phyloP scores from a whole-genome alignment of 2,113 vertebrate species.

The Chlamydotis undulata region DNA sequence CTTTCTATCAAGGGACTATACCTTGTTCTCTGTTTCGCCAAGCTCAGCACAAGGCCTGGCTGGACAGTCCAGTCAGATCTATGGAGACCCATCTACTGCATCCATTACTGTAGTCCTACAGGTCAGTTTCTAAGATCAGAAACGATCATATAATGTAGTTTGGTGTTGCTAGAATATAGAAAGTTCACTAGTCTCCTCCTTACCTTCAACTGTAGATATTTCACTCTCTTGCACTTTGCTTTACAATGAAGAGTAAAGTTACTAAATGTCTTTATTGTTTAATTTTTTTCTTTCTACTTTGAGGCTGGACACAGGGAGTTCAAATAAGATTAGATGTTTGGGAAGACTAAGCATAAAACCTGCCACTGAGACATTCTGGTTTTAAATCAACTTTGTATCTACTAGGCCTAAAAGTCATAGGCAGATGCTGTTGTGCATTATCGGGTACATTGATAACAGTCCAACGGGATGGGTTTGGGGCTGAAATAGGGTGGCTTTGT shows the following conservation, averaged over 20 bases:
- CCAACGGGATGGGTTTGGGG: background rate
- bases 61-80: background rate
- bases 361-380: background rate
- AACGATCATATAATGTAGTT: background rate
- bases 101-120: background rate
- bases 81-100: background rate
- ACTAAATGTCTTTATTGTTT: background rate
- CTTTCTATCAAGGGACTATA: background rate
- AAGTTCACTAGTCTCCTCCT: background rate
- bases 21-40: background rate
- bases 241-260: background rate
- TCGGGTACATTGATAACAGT: rapidly evolving
- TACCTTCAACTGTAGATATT: background rate
- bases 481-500: background rate
- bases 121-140: background rate
- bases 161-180: background rate
- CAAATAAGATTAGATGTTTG: background rate
- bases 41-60: background rate
- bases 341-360: background rate
- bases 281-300: background rate
- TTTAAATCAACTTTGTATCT: background rate
- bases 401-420: background rate
- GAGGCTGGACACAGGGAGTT: background rate
- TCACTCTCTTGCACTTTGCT: background rate
- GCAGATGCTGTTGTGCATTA: background rate